Base-by-base conservation (phyloP, 2,888 invertebrate species). In the Cantharis rustica region DNA sequence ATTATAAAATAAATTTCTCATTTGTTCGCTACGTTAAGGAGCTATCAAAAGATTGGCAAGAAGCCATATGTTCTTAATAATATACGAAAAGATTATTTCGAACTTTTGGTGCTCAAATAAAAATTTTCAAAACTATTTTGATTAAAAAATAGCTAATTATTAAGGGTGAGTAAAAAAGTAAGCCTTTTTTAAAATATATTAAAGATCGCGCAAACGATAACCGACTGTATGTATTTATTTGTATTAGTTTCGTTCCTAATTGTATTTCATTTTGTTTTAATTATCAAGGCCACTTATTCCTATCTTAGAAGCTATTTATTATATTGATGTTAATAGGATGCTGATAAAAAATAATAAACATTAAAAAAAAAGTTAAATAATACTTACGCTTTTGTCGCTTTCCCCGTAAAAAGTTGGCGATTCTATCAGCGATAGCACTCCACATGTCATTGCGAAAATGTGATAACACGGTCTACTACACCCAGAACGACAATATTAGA, bases 401-500 rank as follows among this genome's bases (percentile, higher is more conserved):
- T 71, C 79, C 80, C 47, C 82, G 79, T 79, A 85, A 83, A 78
- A 85, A 82, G 73, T 79, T 80, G 62, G 82, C 81, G 74, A 85
- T 77, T 72, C 84, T 79, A 71, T 84, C 84, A 78, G 85, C 81
- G 75, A 85, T 76, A 73, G 84, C 83, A 81, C 82, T 83, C 86
- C 86, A 86, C 86, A 86, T 86, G 85, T 85, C 85, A 84, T 84
- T 81, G 82, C 83, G 83, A 79, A 75, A 75, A 71, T 71, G 47
- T 15, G 20, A 68, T 71, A 11, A 61, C 47, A 69, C 79, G 80
- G 81, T 80, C 80, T 83, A 78, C 76, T 79, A 74, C 68, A 78
- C 69, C 64, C 63, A 82, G 81, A 17, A 11, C 82, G 77, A 80
- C 81, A 81, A 80, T 77, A 78, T 79, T 81, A 75, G 80, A 79